Percentiles rank a stretch among this genome's conserved stretches.
phyloP scores from a whole-genome alignment of 2,888 invertebrate species.

The Drosophila picticornis region DNA sequence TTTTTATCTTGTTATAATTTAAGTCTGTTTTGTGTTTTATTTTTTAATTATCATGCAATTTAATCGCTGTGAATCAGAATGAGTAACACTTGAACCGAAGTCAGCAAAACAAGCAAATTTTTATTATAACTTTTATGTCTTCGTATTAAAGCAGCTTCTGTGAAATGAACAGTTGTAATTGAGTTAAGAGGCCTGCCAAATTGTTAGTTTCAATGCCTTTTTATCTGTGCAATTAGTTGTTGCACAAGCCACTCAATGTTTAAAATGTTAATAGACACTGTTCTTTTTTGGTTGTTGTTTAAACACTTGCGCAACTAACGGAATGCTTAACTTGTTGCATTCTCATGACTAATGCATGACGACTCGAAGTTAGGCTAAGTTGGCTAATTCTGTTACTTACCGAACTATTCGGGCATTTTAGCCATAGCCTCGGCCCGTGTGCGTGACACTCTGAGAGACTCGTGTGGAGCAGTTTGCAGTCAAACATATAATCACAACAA shows the following conservation, averaged over 20 bases:
- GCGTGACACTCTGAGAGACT: slow-evolving; percentile 32
- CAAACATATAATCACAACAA: slow-evolving; percentile 53
- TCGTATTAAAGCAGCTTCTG: background rate
- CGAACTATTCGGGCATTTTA: slow-evolving; percentile 23
- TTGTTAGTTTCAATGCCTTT: background rate
- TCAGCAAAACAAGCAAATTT: background rate
- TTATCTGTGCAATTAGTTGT: background rate
- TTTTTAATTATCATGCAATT: background rate
- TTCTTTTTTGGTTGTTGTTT: background rate
- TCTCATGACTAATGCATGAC: slow-evolving; percentile 51
- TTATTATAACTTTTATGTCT: background rate
- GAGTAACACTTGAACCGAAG: background rate
- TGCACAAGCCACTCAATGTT: background rate
- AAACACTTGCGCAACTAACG: slow-evolving; percentile 30
- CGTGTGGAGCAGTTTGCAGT: slow-evolving; percentile 9
- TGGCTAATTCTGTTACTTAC: slow-evolving; percentile 47
- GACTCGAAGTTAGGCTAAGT: slow-evolving; percentile 14
- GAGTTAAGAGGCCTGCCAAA: background rate
- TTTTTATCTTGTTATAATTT: background rate
- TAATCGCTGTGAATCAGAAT: background rate
- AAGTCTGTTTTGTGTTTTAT: background rate
- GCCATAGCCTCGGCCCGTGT: slow-evolving; percentile 18
- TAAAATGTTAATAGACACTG: slow-evolving; percentile 1
- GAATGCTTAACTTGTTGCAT: slow-evolving; percentile 24
- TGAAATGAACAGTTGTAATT: background rate